Conservation (phyloP, 2,888 invertebrate genomes). For the Troides oblongomaculatus region DNA sequence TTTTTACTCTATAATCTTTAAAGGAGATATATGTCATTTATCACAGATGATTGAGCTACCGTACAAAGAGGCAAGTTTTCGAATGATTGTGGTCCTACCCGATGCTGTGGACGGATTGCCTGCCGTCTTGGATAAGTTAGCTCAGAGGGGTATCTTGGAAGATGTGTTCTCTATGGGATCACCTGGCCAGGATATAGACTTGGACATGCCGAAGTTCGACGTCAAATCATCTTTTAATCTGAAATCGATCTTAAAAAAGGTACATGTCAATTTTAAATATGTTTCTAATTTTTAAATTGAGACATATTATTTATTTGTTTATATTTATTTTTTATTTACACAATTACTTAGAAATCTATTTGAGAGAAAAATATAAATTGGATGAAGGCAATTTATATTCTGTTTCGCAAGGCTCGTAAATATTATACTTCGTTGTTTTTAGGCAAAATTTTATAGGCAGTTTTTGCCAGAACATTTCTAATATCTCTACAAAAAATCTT, state of each 20-base stretch:
- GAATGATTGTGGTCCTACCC: slow-evolving; percentile 56
- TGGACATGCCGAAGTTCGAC: slow-evolving; percentile 55
- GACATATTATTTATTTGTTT: not conserved
- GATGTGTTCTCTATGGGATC: slow-evolving; percentile 46
- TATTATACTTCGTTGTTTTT: too few species aligned
- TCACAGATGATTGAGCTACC: slow-evolving; percentile 55
- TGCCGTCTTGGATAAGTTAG: slow-evolving; percentile 46
- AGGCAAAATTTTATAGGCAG: too few species aligned
- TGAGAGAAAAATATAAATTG: too few species aligned
- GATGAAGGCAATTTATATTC: too few species aligned
- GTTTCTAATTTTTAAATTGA: not conserved
- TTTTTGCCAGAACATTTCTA: too few species aligned
- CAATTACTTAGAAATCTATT: not conserved
- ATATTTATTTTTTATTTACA: not conserved
- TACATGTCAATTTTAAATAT: slow-evolving; percentile 5
- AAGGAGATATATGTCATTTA: not conserved
- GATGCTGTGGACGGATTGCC: slow-evolving; percentile 50
- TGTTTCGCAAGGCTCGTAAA: too few species aligned
- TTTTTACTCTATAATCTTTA: not conserved
- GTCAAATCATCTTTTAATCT: slow-evolving; percentile 47
- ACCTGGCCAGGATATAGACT: slow-evolving; percentile 37
- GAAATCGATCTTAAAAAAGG: slow-evolving; percentile 49
- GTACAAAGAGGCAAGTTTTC: slow-evolving; percentile 53
- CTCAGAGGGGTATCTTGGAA: slow-evolving; percentile 44
- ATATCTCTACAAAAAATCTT: not conserved